A percentile compares a stretch with the other conserved stretches of the same genome.
Conservation (phyloP, 2,888 invertebrate genomes). For the Machimus atricapillus region DNA sequence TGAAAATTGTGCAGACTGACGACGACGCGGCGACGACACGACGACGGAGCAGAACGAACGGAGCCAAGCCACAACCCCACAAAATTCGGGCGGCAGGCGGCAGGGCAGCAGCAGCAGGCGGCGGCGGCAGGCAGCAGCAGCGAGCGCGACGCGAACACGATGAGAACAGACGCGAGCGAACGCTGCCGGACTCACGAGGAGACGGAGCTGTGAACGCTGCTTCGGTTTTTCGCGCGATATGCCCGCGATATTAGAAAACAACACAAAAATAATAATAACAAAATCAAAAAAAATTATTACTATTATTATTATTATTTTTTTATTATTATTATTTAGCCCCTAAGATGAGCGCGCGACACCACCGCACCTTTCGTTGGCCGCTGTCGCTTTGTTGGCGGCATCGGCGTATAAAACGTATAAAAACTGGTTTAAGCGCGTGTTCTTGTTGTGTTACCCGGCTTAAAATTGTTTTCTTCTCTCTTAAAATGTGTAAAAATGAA, state of each 20-base stretch:
- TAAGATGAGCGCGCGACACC: not conserved
- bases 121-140: too few relatives aligned
- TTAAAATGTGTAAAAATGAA: not conserved
- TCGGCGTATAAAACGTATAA: conserved; percentile 17
- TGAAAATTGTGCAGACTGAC: not conserved
- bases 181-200: not conserved
- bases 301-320: too few relatives aligned
- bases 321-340: not conserved
- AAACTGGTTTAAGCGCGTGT: conserved; percentile 37
- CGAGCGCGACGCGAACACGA: not conserved
- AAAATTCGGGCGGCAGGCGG: too few relatives aligned
- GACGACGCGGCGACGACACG: not conserved
- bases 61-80: not conserved
- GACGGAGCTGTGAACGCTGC: not conserved
- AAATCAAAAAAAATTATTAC: too few relatives aligned
- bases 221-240: too few relatives aligned
- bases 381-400: not conserved
- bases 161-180: not conserved
- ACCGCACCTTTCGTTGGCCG: conserved; percentile 4
- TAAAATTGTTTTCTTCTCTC: conserved; percentile 2
- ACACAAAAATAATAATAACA: too few relatives aligned
- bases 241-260: not conserved
- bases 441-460: conserved; percentile 34
- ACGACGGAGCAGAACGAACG: not conserved
- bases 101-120: too few relatives aligned